Evolutionary conservation across 1,140 invertebrate genomes (phyloP).

Genomic region (Manduca sexta): DNA sequence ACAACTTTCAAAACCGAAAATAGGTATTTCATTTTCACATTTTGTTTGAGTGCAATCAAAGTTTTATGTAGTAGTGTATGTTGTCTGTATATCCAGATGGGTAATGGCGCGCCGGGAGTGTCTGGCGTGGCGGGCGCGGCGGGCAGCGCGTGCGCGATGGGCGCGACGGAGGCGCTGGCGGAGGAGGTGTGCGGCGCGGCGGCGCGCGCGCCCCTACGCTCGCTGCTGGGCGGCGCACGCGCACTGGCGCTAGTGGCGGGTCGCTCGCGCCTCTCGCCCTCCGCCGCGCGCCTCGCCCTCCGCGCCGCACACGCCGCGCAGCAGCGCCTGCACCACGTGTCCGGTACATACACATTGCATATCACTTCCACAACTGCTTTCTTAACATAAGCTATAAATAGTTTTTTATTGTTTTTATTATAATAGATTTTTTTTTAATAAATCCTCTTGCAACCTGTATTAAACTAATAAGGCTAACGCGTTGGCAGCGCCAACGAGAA

Average conservation of each 20-base stretch:
- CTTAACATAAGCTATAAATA: no score
- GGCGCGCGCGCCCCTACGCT: conserved; percentile 17
- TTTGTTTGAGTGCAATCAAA: no score
- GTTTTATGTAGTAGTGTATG: background rate
- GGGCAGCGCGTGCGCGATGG: conserved; percentile 15
- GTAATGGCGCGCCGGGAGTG: conserved; percentile 13
- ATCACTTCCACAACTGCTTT: no score
- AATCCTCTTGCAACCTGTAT: no score
- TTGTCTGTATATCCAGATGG: no score
- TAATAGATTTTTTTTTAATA: no score
- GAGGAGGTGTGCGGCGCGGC: conserved; percentile 28
- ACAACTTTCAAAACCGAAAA: no score
- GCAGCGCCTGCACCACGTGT: conserved; percentile 26
- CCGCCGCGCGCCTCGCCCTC: conserved; percentile 17
- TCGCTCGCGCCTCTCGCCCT: conserved; percentile 21
- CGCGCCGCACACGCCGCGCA: conserved; percentile 29
- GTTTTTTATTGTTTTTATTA: no score
- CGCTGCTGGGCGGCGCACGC: conserved; percentile 32
- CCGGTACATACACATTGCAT: conserved; percentile 23
- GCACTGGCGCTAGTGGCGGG: conserved; percentile 34
- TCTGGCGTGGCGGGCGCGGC: conserved; percentile 9
- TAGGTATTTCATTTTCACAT: no score
- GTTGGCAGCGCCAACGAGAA: no score
- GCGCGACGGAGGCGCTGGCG: conserved; percentile 32
- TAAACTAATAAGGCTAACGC: no score